Base-by-base conservation (phyloP, 2,888 invertebrate genomes). In the Ormyrus pomaceus region DNA sequence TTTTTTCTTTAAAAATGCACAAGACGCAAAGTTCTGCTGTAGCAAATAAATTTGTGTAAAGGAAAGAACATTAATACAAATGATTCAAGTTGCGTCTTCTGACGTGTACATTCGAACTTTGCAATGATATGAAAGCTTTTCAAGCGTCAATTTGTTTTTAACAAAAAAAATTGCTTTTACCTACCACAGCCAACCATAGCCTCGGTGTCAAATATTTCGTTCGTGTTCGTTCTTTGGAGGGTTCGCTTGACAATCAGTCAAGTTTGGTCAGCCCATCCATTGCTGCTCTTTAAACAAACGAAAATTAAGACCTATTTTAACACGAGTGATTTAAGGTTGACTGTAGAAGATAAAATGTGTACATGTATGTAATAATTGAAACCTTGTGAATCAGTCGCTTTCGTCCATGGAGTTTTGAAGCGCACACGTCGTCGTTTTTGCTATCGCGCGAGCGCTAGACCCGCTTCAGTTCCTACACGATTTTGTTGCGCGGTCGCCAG, bases 181-280 rank as follows among this genome's bases (percentile, higher is more conserved):
- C 5, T 13, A 46, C 45, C 46, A 46, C 1, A 65, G 58, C 46
- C 72, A 62, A 76, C 19, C 45, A 34, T 73, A 70, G 53, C 6
- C 56, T 64, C 10, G 56, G 9, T 9, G 8, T 19, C 2, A 68
- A 73, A 77, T 7, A 64, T 50, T 50, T 55, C 55, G 50, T 65
- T 19, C 68, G 45, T 71, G 19, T 1, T 79, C 53, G 46, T 75
- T 13, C 59, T 82, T 77, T 80, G 86, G 88, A 89, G 85, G 85
- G 85, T 88, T 86, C 89, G 69, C 87, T 89, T 90, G 87, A 87
- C 81, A 34, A 2, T 34, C 2, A 0, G 74, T 82, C 78, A 80
- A 82, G 82, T 80, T 80, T 53, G 13, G 78, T 80, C 11, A 80
- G 75, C 51, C 65, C 70, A 56, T 79, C 77, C 79, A 48, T 19